A percentile compares a stretch with the other conserved stretches of the same genome.
phyloP scores from a whole-genome alignment of 2,113 vertebrate genomes.

The Megalops atlanticus region DNA sequence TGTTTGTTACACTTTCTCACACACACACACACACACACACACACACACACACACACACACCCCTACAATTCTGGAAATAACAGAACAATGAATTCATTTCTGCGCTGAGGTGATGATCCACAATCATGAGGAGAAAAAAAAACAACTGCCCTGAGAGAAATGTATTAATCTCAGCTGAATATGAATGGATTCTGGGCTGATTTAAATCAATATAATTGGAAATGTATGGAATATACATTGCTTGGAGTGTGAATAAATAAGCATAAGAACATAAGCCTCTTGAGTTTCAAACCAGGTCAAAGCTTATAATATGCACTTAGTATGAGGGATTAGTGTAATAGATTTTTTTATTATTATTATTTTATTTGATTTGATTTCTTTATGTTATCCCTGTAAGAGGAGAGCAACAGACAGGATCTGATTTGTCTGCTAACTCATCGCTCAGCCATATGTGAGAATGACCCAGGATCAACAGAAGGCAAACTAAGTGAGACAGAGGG shows the following conservation, averaged over 20 bases:
- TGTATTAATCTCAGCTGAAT: background rate
- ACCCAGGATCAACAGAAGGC: background rate
- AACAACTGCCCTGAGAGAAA: background rate
- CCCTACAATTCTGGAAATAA: too few species aligned
- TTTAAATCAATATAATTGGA: slow-evolving; percentile 35
- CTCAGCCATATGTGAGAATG: background rate
- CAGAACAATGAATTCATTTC: too few species aligned
- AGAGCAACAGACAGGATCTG: background rate
- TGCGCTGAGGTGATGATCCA: background rate
- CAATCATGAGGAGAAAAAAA: too few species aligned
- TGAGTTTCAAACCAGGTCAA: slow-evolving; percentile 35
- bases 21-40: too few species aligned
- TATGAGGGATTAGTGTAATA: slow-evolving; percentile 28
- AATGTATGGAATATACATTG: background rate
- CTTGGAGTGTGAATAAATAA: slow-evolving; percentile 33
- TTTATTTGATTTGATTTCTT: slow-evolving; percentile 9
- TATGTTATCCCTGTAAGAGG: slow-evolving; percentile 21
- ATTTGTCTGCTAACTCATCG: background rate
- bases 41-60: too few species aligned
- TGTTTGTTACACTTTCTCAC: too few species aligned
- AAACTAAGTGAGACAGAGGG: background rate
- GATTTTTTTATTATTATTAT: slow-evolving; percentile 19
- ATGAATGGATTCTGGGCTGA: background rate
- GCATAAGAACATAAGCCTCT: slow-evolving; percentile 35
- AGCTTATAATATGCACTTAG: slow-evolving; percentile 36